Evolutionary conservation across 2,113 vertebrate genomes (phyloP).

Genomic region (Micromys minutus): DNA sequence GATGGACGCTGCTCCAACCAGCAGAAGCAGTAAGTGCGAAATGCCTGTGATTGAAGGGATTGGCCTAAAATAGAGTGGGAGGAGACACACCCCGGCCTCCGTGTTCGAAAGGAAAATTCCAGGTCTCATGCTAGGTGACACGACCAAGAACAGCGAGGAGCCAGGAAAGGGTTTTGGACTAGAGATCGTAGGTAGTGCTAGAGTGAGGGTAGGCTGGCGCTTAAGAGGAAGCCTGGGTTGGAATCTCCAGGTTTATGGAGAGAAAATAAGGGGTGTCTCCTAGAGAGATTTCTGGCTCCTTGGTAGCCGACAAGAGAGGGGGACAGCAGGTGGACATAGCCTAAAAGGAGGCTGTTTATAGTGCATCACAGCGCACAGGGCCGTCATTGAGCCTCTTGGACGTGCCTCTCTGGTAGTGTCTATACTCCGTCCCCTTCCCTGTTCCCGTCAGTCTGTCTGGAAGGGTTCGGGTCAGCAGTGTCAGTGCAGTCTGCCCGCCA

Average conservation of each 20-base stretch:
- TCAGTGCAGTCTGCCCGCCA: not conserved
- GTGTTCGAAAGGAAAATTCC: not conserved
- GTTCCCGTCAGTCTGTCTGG: not conserved
- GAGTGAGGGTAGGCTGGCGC: not conserved
- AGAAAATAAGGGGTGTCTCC: not conserved
- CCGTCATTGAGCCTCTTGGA: not conserved
- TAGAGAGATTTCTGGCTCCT: not conserved
- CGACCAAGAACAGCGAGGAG: not conserved
- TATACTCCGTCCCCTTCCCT: not conserved
- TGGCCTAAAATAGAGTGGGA: not conserved
- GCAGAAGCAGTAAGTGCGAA: not conserved
- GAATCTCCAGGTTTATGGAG: not conserved
- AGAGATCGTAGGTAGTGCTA: not conserved
- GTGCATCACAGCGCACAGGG: not conserved
- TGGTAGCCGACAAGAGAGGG: not conserved
- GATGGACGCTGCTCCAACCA: not conserved
- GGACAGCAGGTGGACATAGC: not conserved
- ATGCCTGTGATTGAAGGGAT: too few relatives aligned
- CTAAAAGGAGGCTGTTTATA: constrained; percentile 65
- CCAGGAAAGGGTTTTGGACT: not conserved
- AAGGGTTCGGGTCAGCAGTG: not conserved
- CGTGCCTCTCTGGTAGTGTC: not conserved
- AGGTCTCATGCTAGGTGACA: not conserved
- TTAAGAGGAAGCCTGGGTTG: not conserved
- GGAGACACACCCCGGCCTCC: fast-evolving